A percentile compares a stretch with the other conserved stretches of the same genome.
Conservation (phyloP, 2,888 invertebrate genomes). For the Oscheius sp. region DNA sequence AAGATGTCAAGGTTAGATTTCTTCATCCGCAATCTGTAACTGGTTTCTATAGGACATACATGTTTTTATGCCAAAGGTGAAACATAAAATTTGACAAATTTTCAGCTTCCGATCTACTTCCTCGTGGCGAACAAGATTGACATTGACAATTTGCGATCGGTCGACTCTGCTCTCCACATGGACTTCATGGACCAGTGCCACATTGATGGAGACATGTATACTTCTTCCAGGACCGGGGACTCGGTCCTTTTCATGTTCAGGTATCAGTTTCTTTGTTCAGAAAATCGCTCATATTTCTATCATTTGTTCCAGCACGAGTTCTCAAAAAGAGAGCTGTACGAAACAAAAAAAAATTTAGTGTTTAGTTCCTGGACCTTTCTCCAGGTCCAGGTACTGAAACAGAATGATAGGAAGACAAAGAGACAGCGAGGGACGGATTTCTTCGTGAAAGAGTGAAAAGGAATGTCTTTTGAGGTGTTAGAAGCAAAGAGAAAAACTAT, state of each 20-base stretch:
- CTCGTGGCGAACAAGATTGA: slow-evolving; percentile 78
- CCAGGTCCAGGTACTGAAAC: not conserved
- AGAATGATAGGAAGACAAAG: not conserved
- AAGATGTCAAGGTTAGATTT: slow-evolving; percentile 2
- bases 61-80: not conserved
- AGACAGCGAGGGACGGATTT: no score
- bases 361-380: no score
- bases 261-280: slow-evolving; percentile 48
- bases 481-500: no score
- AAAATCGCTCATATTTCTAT: not conserved
- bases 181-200: slow-evolving; percentile 71
- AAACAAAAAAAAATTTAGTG: no score
- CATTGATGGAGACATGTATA: slow-evolving; percentile 75
- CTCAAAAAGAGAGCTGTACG: no score
- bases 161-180: slow-evolving; percentile 76
- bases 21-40: not conserved
- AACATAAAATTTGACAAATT: slow-evolving; percentile 5
- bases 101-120: slow-evolving; percentile 75
- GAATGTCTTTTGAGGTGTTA: no score
- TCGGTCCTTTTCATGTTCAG: slow-evolving; percentile 74
- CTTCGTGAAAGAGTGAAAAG: no score
- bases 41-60: not conserved
- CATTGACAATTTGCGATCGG: slow-evolving; percentile 76
- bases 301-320: no score
- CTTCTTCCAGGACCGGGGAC: slow-evolving; percentile 78